A percentile compares a stretch with the other conserved stretches of the same genome.
Conservation (phyloP, 2,113 vertebrate species). For the Geococcyx californianus region DNA sequence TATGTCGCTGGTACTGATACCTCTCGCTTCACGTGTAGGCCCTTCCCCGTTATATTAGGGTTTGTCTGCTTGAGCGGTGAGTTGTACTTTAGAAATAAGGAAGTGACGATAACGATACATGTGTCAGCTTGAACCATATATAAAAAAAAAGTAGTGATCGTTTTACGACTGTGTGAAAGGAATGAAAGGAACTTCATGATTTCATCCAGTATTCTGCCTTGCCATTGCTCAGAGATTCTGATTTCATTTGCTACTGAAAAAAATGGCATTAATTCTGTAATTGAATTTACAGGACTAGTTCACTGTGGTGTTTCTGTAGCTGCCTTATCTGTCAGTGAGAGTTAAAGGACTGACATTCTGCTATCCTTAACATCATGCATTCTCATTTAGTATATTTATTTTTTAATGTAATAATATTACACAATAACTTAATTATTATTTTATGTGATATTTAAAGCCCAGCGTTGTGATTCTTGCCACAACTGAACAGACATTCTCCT, state of each 20-base stretch:
- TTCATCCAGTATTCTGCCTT: neutral
- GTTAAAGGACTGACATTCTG: neutral
- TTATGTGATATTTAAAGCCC: slow-evolving; percentile 24
- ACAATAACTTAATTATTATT: slow-evolving; percentile 27
- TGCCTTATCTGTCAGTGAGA: accelerated
- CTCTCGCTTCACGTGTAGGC: accelerated
- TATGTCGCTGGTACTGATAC: neutral
- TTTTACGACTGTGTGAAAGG: neutral
- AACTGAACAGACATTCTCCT: neutral
- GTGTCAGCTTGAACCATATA: neutral
- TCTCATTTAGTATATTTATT: slow-evolving; percentile 11
- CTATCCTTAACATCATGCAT: neutral
- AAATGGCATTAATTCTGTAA: neutral
- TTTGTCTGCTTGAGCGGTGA: neutral
- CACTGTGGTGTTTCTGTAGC: neutral
- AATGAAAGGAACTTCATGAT: neutral
- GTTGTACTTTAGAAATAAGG: neutral
- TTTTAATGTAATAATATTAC: slow-evolving; percentile 2
- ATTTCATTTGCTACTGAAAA: neutral
- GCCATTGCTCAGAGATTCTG: neutral
- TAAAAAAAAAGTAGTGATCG: neutral
- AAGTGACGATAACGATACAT: neutral
- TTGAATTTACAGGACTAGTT: neutral
- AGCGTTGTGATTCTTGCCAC: slow-evolving; percentile 3
- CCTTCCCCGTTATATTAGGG: accelerated